Evolutionary conservation across 1,140 invertebrate genomes (phyloP).

Genomic region (Lethrus apterus): DNA sequence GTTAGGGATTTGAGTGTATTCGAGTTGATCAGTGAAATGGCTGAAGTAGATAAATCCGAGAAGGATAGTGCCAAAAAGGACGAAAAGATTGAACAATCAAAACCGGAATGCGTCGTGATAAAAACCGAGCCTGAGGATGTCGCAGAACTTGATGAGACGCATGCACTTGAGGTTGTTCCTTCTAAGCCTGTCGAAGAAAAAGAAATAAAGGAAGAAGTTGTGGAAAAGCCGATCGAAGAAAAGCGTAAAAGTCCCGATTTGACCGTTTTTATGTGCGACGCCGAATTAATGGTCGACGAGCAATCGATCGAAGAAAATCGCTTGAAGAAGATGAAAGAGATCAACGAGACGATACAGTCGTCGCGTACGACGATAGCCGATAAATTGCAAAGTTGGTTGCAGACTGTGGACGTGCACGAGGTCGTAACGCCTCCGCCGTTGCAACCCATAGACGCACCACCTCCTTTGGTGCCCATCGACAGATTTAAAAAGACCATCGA

Average conservation of each 20-base stretch:
- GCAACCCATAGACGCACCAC: not conserved
- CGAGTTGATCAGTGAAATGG: conserved; percentile 7
- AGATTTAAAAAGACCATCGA: not conserved
- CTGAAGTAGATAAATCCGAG: too few relatives aligned
- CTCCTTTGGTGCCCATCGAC: not conserved
- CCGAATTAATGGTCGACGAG: conserved; percentile 30
- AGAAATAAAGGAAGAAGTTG: conserved; percentile 2
- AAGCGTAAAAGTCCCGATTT: conserved; percentile 22
- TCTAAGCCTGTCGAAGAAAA: not conserved
- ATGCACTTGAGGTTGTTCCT: too few relatives aligned
- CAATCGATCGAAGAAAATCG: conserved; percentile 32
- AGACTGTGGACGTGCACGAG: not conserved
- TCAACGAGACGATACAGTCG: conserved; percentile 25
- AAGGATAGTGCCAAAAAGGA: not conserved
- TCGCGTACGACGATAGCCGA: conserved; percentile 16
- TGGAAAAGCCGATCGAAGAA: not conserved
- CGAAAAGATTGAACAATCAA: not conserved
- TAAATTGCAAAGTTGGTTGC: conserved; percentile 4
- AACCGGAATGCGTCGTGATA: not conserved
- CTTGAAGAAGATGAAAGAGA: conserved; percentile 32
- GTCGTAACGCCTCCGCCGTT: not conserved
- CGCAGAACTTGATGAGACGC: conserved; percentile 2
- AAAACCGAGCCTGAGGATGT: not conserved
- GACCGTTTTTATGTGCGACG: conserved; percentile 32
- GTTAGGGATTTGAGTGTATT: conserved; percentile 4